Conservation (phyloP, 2,113 vertebrate genomes). For the Vulpes vulpes region DNA sequence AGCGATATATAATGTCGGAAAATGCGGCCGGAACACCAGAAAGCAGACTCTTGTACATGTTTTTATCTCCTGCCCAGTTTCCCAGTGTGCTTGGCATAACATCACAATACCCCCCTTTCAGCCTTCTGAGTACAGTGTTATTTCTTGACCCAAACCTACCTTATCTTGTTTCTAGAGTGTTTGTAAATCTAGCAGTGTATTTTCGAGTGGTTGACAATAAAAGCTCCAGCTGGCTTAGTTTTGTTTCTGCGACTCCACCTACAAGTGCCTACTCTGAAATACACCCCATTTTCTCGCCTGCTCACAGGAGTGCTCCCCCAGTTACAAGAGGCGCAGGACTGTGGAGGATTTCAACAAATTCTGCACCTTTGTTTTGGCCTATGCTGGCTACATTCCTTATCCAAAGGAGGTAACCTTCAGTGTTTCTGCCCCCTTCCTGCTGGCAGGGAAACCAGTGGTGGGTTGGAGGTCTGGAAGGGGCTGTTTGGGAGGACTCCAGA, state of each 20-base stretch:
- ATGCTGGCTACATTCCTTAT: constrained; percentile 98
- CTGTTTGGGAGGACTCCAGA: background rate
- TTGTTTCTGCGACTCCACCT: background rate
- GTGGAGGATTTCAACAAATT: constrained; percentile 99
- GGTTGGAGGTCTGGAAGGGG: too few relatives aligned
- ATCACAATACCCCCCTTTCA: background rate
- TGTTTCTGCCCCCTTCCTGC: background rate
- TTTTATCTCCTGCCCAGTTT: constrained; percentile 36
- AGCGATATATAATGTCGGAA: background rate
- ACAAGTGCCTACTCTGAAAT: background rate
- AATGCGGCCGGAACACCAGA: background rate
- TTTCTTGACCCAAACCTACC: background rate
- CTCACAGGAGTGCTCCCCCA: constrained; percentile 92
- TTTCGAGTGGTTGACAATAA: background rate
- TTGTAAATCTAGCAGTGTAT: background rate
- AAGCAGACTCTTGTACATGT: background rate
- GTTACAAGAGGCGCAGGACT: constrained; percentile 92
- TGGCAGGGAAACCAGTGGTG: background rate
- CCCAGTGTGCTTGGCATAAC: constrained; percentile 30
- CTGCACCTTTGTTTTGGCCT: constrained; percentile 98
- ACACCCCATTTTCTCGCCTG: background rate
- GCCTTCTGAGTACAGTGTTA: background rate
- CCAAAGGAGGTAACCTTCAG: constrained; percentile 93
- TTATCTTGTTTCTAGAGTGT: constrained; percentile 8
- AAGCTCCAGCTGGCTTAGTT: background rate